Base-by-base conservation (phyloP, 2,888 invertebrate species). In the Nemotelus pantherinus region DNA sequence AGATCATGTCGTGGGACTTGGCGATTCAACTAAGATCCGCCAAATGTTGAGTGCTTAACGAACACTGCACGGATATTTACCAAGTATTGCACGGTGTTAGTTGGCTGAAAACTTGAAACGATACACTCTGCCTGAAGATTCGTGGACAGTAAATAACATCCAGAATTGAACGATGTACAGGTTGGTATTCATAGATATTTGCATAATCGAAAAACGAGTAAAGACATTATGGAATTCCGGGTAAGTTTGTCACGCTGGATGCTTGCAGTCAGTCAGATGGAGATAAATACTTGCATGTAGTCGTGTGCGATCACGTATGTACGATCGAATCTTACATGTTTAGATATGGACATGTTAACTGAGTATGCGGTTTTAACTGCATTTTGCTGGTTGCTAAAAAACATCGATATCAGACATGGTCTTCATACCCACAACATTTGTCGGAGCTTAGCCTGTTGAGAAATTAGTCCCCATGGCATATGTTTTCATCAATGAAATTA, bases 171-270 rank as follows among this genome's bases (percentile, higher is more conserved):
- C 44, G 39, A 25, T 25, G 74, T 25, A 47, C 58, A 72, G 47
- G 58, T 25, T 25, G 25, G 0, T 63, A 60, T 55, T 53, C 43
- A 70, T 25, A 25, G 55, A 7, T 41, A 74, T 74, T 74, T 74
- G 74, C 74, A 60, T 74, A 74, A 74, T 74, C 74, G 41, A 74
- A 60, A 25, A 74, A 39, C 63, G 48, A 48, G 47, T 74, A 48
- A 74, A 63, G 63, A 48, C 48, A 63, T 74, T 63, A 74, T 74
- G 74, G 74, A 74, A 74, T 74, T 74, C 74, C 74, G 74, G 60
- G 60, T 70, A 53, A 70, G 70, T 70, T 43, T 70, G 70, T 47
- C 55, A 44, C 55, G 53, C 43, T 70, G 53, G 55, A 2, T 43
- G 55, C 55, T 65, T 45, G 65, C 47, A 47, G 45, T 70, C 9